Conservation (phyloP, 2,888 invertebrate species). For the Selenia dentaria region DNA sequence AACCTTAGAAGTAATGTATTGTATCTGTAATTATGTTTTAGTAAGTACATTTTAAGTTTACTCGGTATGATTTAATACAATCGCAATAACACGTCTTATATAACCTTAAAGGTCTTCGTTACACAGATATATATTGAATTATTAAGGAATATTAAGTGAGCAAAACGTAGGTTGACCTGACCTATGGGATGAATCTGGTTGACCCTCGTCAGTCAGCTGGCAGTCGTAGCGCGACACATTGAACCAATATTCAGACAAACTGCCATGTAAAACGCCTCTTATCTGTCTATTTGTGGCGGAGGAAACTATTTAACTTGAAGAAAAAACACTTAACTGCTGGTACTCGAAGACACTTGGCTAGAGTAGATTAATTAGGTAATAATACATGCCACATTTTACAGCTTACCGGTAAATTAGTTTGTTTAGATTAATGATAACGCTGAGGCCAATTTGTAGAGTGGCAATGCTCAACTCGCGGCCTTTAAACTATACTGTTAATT, state of each 20-base stretch:
- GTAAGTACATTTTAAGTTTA: too few relatives aligned
- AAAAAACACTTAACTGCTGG: slow-evolving; percentile 19
- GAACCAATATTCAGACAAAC: slow-evolving; percentile 41
- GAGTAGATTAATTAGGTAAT: slow-evolving; percentile 11
- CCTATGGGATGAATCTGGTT: slow-evolving; percentile 36
- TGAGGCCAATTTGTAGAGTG: slow-evolving; percentile 54
- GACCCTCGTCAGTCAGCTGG: slow-evolving; percentile 41
- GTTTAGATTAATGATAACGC: slow-evolving; percentile 50
- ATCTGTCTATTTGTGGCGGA: slow-evolving; percentile 30
- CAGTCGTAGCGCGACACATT: slow-evolving; percentile 34
- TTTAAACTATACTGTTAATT: slow-evolving; percentile 50
- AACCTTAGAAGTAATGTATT: too few relatives aligned
- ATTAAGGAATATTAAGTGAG: slow-evolving; percentile 35
- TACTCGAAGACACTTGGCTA: slow-evolving; percentile 7
- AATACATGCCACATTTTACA: slow-evolving; percentile 37
- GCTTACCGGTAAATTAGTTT: slow-evolving; percentile 40
- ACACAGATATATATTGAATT: slow-evolving; percentile 22
- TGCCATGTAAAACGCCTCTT: slow-evolving; percentile 35
- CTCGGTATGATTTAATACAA: too few relatives aligned
- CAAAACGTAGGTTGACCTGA: slow-evolving; percentile 22
- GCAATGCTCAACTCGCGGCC: slow-evolving; percentile 38
- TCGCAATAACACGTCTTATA: too few relatives aligned
- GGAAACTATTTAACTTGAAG: slow-evolving; percentile 21
- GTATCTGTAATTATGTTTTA: too few relatives aligned
- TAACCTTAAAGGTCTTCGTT: background rate